Evolutionary conservation across 1,140 invertebrate species (phyloP), one percentile per base, ranked within the genome.

Genomic region (Solen grandis): DNA sequence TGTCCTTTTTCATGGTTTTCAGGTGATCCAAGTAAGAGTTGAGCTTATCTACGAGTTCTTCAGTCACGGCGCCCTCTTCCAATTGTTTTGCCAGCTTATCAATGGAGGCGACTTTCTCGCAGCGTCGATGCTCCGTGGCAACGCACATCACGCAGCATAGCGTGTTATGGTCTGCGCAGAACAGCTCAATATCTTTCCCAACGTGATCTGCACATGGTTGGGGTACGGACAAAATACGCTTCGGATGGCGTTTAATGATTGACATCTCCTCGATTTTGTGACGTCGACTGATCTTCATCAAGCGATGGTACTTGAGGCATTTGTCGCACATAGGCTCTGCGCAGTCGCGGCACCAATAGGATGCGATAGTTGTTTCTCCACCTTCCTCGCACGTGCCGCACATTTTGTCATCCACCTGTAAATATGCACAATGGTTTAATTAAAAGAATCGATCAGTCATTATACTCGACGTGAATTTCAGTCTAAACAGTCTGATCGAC

Each of bases 141-240:
- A 80, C 77, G 55, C 77, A 80, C 77, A 80, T 80, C 14, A 80
- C 77, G 50, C 77, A 80, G 68, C 77, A 80, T 0, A 80, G 59
- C 2, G 66, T 72, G 60, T 80, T 80, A 29, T 80, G 77, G 35
- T 80, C 77, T 3, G 68, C 77, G 38, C 77, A 80, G 59, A 80
- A 80, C 33, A 80, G 50, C 50, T 80, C 77, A 19, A 80, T 80
- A 27, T 80, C 77, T 41, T 80, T 80, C 0, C 77, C 77, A 46
- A 80, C 60, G 22, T 80, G 77, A 27, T 80, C 77, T 0, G 77
- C 55, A 33, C 77, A 80, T 36, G 77, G 77, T 36, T 80, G 77
- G 1, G 77, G 77, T 10, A 80, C 77, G 31, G 66, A 72, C 27
- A 80, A 60, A 27, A 80, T 80, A 22, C 77, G 77, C 27, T 55